phyloP scores from a whole-genome alignment of 1,140 invertebrate genomes.

The Tetramorium simillimum region DNA sequence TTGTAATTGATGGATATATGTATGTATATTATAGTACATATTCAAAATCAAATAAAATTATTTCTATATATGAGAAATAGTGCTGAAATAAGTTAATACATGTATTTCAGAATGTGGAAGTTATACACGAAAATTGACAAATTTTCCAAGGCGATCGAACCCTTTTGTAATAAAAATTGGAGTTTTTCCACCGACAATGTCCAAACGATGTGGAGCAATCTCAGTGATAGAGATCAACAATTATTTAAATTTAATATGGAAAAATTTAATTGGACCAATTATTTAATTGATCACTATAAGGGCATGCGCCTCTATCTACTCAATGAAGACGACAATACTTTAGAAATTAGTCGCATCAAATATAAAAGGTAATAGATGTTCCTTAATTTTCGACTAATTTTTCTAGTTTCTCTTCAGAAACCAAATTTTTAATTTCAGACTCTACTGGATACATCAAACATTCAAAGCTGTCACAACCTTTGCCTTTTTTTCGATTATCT shows the following conservation, averaged over 20 bases:
- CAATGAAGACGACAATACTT: too few relatives aligned
- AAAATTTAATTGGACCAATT: slow-evolving; percentile 87
- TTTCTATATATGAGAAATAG: not conserved
- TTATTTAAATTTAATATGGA: slow-evolving; percentile 90
- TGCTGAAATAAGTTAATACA: not conserved
- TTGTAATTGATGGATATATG: too few relatives aligned
- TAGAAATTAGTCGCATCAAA: too few relatives aligned
- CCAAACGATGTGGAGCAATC: slow-evolving; percentile 79
- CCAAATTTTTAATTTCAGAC: too few relatives aligned
- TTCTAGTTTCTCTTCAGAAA: too few relatives aligned
- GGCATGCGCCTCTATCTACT: too few relatives aligned
- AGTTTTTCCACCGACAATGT: slow-evolving; percentile 89
- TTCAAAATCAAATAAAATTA: not conserved
- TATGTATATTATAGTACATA: too few relatives aligned
- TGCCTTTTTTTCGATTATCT: too few relatives aligned
- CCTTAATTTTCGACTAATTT: too few relatives aligned
- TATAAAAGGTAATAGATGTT: too few relatives aligned
- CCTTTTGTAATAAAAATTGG: slow-evolving; percentile 85
- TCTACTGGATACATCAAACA: too few relatives aligned
- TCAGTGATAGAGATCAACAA: slow-evolving; percentile 84
- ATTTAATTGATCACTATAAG: slow-evolving; percentile 87
- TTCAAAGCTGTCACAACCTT: too few relatives aligned
- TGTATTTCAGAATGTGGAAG: slow-evolving; percentile 86
- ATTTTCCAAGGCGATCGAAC: slow-evolving; percentile 89
- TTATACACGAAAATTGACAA: slow-evolving; percentile 92